phyloP scores from a whole-genome alignment of 2,888 invertebrate species.

The Thymelicus lineola region DNA sequence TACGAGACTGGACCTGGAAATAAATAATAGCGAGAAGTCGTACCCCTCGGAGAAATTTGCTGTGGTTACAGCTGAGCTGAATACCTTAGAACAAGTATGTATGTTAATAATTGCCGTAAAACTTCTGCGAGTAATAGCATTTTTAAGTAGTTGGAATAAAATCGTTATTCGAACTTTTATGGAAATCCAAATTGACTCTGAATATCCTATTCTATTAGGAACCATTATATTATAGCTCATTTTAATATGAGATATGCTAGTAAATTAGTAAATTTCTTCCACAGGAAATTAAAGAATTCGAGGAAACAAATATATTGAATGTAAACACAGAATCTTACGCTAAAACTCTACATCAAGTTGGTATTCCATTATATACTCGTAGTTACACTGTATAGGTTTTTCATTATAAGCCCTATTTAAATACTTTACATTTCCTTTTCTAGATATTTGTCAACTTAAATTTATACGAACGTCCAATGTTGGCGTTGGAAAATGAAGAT shows the following conservation, averaged over 20 bases:
- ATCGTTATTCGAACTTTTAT: too few species aligned
- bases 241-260: too few species aligned
- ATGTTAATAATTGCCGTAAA: neutral
- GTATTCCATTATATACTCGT: neutral
- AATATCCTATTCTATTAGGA: too few species aligned
- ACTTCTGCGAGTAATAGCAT: too few species aligned
- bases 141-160: too few species aligned
- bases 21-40: constrained; percentile 62
- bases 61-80: constrained; percentile 69
- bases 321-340: constrained; percentile 64
- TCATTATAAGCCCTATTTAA: too few species aligned
- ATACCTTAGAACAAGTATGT: constrained; percentile 62
- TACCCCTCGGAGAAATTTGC: constrained; percentile 69
- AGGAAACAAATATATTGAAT: constrained; percentile 56
- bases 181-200: too few species aligned
- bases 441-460: constrained; percentile 78
- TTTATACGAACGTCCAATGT: constrained; percentile 74
- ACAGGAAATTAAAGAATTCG: constrained; percentile 72
- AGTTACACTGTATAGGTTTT: too few species aligned
- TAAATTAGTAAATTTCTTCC: constrained; percentile 44
- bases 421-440: constrained; percentile 45
- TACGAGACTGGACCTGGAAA: constrained; percentile 68
- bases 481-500: constrained; percentile 84
- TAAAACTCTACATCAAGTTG: constrained; percentile 74
- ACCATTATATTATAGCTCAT: too few species aligned